Conservation (phyloP, 2,113 vertebrate genomes). For the Craseonycteris thonglongyai region DNA sequence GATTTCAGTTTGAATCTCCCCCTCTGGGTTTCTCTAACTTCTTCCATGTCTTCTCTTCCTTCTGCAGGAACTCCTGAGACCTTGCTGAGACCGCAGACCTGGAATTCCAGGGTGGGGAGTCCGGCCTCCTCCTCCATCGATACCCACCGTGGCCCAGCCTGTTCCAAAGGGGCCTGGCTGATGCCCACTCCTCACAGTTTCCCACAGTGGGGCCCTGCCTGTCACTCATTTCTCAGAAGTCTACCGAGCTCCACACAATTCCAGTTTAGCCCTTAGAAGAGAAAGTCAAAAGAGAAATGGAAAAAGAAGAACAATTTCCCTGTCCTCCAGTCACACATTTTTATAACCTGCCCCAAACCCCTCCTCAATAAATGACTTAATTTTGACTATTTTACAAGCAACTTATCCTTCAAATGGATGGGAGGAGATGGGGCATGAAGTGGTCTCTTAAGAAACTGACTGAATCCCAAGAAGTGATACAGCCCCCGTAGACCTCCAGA, state of each 20-base stretch:
- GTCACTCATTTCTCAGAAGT: not conserved
- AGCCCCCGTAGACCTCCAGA: not conserved
- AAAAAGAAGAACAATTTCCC: slow-evolving; percentile 9
- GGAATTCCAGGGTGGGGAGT: too few relatives aligned
- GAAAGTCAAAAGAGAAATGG: slow-evolving; percentile 22
- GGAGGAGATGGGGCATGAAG: not conserved
- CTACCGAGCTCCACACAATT: not conserved
- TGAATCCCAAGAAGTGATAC: not conserved
- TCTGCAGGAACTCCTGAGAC: not conserved
- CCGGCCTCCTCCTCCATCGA: not conserved
- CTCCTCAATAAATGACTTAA: slow-evolving; percentile 37
- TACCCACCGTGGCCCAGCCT: not conserved
- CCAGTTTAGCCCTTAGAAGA: not conserved
- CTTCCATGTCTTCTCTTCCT: not conserved
- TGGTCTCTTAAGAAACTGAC: not conserved
- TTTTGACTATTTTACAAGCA: slow-evolving; percentile 54
- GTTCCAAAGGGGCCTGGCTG: not conserved
- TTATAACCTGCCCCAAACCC: slow-evolving; percentile 28
- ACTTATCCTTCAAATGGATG: slow-evolving; percentile 24
- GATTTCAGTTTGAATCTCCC: not conserved
- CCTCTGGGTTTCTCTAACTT: not conserved
- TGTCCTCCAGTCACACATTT: not conserved
- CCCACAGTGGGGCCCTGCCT: not conserved
- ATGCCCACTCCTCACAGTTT: not conserved
- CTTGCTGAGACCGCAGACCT: not conserved